phyloP scores from a whole-genome alignment of 2,113 vertebrate genomes.

The Seriola dumerili region DNA sequence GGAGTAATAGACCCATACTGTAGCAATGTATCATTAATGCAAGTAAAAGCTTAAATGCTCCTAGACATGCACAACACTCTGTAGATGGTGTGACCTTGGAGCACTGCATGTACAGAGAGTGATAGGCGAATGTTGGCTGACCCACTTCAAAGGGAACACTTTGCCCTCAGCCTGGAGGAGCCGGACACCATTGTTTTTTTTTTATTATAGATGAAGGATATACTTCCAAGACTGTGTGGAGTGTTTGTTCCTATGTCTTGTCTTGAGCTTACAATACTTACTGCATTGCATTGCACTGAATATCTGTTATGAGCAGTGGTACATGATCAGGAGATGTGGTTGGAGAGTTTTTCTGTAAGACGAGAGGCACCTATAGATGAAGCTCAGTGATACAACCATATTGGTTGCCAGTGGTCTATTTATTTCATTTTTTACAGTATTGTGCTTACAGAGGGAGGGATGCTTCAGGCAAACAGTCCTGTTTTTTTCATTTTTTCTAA shows the following conservation, averaged over 20 bases:
- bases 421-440: background rate
- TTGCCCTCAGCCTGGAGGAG: slow-evolving; percentile 60
- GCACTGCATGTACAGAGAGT: slow-evolving; percentile 51
- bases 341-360: background rate
- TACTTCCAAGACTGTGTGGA: slow-evolving; percentile 21
- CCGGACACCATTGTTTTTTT: slow-evolving; percentile 34
- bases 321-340: slow-evolving; percentile 16
- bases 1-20: background rate
- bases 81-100: slow-evolving; percentile 73
- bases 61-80: slow-evolving; percentile 17
- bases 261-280: background rate
- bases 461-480: background rate
- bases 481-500: background rate
- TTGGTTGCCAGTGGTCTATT: background rate
- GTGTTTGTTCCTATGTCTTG: slow-evolving; percentile 2
- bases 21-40: background rate
- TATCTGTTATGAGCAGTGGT: background rate
- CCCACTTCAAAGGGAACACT: slow-evolving; percentile 71
- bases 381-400: background rate
- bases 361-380: background rate
- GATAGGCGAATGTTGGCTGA: slow-evolving; percentile 71
- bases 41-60: slow-evolving; percentile 28
- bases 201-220: slow-evolving; percentile 40
- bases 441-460: background rate
- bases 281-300: slow-evolving; percentile 18